phyloP scores from a whole-genome alignment of 2,113 vertebrate species.

The Atherinomorus stipes region DNA sequence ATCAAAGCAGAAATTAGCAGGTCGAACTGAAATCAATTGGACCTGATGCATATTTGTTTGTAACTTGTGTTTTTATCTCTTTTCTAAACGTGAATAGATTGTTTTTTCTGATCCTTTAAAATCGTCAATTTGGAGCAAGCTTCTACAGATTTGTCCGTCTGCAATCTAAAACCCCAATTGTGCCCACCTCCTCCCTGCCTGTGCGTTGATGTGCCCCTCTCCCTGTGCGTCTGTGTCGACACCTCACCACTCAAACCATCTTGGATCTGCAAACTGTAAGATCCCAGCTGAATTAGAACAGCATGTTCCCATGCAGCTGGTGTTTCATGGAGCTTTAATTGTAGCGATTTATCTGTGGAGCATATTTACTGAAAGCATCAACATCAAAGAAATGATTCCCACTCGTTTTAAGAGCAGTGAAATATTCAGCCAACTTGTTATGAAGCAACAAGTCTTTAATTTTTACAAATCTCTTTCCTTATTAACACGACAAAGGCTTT shows the following conservation, averaged over 20 bases:
- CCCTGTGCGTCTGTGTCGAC: constrained; percentile 24
- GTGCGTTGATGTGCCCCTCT: not conserved
- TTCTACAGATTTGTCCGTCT: not conserved
- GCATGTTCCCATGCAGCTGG: constrained; percentile 63
- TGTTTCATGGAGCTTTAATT: constrained; percentile 46
- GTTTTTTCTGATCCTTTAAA: not conserved
- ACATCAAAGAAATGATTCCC: constrained; percentile 21
- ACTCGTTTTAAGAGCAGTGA: not conserved
- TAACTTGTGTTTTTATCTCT: not conserved
- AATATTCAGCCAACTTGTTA: too few relatives aligned
- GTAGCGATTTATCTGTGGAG: constrained; percentile 37
- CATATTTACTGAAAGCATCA: constrained; percentile 11
- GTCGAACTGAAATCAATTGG: not conserved
- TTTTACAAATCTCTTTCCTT: not conserved
- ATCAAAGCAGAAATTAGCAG: not conserved
- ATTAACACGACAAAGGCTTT: not conserved
- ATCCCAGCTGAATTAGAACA: constrained; percentile 56
- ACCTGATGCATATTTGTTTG: not conserved
- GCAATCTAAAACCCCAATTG: not conserved
- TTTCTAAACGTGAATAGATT: not conserved
- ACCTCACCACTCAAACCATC: constrained; percentile 47
- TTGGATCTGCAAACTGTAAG: constrained; percentile 44
- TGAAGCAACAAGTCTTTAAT: not conserved
- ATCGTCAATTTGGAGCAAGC: not conserved
- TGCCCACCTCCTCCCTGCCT: not conserved